phyloP scores from a whole-genome alignment of 2,113 vertebrate genomes.

The Phalacrocorax carbo region DNA sequence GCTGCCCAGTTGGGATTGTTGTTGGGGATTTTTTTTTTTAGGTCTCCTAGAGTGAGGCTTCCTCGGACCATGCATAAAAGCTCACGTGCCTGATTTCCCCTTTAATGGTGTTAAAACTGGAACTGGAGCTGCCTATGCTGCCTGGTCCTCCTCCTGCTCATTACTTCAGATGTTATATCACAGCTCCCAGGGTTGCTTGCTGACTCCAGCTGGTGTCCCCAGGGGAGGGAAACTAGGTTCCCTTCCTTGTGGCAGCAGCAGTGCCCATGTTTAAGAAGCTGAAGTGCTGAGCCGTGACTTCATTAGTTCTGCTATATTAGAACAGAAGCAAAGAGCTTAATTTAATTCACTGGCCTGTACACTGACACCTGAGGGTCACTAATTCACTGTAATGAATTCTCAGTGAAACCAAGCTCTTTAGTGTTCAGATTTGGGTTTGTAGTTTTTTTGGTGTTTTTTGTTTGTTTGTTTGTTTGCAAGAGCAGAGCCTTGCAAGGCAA shows the following conservation, averaged over 20 bases:
- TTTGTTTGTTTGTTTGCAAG: background rate
- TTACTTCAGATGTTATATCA: conserved; percentile 47
- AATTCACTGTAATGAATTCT: conserved; percentile 56
- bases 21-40: background rate
- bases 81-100: background rate
- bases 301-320: conserved; percentile 69
- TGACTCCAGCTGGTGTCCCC: background rate
- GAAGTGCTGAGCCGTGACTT: conserved; percentile 56
- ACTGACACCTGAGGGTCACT: conserved; percentile 60
- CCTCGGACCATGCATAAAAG: background rate
- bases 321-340: conserved; percentile 63
- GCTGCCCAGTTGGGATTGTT: background rate
- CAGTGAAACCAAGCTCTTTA: conserved; percentile 3
- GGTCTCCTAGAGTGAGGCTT: background rate
- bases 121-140: background rate
- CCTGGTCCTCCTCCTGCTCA: background rate
- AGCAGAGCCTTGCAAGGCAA: background rate
- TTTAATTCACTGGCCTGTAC: conserved; percentile 53
- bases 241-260: conserved; percentile 11
- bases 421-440: background rate
- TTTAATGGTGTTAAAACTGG: conserved; percentile 29
- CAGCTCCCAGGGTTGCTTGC: background rate
- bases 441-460: no score
- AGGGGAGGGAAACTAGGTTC: background rate
- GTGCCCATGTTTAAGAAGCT: conserved; percentile 41